These are phyloP conservation scores for Magallana nippona DNA, from an alignment of 2,888 invertebrate genomes.

Conservation along the genomic window DNA sequence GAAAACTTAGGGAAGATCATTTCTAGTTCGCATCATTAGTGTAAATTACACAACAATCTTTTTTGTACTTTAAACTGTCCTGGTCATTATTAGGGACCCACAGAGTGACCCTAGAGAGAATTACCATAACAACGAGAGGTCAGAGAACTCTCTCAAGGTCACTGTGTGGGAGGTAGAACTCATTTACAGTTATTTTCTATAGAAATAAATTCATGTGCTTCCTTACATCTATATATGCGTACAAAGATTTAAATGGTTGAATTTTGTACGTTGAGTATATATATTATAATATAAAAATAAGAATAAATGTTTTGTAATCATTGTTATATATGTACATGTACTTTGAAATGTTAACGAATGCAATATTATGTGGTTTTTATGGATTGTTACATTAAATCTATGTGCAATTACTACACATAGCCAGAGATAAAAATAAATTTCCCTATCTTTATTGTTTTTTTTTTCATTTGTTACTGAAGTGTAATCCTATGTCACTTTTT, in stretches of 20 bases:
- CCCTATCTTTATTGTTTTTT: background rate
- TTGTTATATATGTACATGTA: background rate
- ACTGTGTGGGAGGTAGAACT: background rate
- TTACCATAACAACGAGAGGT: background rate
- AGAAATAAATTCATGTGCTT: background rate
- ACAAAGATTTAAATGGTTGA: background rate
- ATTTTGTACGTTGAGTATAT: constrained; percentile 13
- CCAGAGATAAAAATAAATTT: background rate
- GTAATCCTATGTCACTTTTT: background rate
- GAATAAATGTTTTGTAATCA: background rate
- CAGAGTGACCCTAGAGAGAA: background rate
- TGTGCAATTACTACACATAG: background rate
- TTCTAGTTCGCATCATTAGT: too few species aligned
- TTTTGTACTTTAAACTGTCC: too few species aligned
- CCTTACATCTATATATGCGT: background rate
- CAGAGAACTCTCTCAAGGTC: background rate
- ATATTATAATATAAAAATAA: background rate
- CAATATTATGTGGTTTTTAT: constrained; percentile 12
- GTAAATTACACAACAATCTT: too few species aligned
- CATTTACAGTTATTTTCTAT: background rate
- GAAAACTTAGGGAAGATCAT: too few species aligned
- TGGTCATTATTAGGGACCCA: background rate
- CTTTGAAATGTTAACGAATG: background rate
- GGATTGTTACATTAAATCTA: constrained; percentile 14
- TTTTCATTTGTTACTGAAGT: constrained; percentile 10